phyloP scores from a whole-genome alignment of 1,140 invertebrate genomes.

The Uloborus diversus region DNA sequence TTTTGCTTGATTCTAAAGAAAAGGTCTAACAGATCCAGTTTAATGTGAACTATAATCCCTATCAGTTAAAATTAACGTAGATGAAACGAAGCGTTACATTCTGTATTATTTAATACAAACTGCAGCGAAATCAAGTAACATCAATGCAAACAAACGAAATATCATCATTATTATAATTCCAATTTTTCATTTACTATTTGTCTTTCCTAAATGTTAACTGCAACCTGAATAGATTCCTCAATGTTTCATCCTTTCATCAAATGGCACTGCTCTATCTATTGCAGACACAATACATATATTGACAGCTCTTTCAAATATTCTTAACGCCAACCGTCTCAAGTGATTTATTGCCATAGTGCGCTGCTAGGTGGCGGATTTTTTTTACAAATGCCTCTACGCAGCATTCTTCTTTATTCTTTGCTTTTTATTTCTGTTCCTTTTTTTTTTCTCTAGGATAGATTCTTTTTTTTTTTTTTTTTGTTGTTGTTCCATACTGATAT shows the following conservation, averaged over 20 bases:
- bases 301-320: constrained; percentile 55
- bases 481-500: constrained; percentile 3
- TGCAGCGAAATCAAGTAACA: too few species aligned
- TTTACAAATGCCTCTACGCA: constrained; percentile 37
- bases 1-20: too few species aligned
- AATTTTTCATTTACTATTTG: too few species aligned
- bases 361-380: constrained; percentile 32
- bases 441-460: not conserved
- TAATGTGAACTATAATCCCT: too few species aligned
- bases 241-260: too few species aligned
- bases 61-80: too few species aligned
- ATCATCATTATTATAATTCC: too few species aligned
- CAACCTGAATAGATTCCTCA: too few species aligned
- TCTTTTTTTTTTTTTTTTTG: not conserved
- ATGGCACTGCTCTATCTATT: constrained; percentile 13
- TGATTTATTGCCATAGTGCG: constrained; percentile 47
- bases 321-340: constrained; percentile 32
- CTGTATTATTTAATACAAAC: too few species aligned
- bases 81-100: too few species aligned
- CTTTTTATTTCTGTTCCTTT: not conserved
- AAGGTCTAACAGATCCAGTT: too few species aligned
- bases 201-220: not conserved
- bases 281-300: constrained; percentile 32
- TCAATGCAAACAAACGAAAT: too few species aligned
- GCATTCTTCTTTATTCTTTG: constrained; percentile 7